A percentile compares a stretch with the other conserved stretches of the same genome.
phyloP scores from a whole-genome alignment of 2,888 invertebrate species.

The Rotaria macrura region DNA sequence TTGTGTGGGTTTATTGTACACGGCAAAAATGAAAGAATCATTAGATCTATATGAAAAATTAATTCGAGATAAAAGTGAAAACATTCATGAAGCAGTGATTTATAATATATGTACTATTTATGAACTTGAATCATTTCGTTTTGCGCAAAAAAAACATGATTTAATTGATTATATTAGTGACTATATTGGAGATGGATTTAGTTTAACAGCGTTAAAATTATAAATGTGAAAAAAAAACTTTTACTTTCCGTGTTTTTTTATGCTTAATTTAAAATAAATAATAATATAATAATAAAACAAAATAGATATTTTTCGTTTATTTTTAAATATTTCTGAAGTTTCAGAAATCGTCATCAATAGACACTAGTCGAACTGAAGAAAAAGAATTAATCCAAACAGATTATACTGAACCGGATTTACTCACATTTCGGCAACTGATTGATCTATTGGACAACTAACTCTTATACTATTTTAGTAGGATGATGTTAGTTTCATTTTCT shows the following conservation, averaged over 20 bases:
- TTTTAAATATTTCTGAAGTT: too few species aligned
- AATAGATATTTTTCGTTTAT: too few species aligned
- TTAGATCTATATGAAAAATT: neutral
- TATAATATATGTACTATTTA: constrained; percentile 12
- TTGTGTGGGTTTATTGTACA: neutral
- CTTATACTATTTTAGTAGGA: too few species aligned
- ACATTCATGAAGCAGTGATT: neutral
- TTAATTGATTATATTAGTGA: neutral
- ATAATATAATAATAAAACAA: neutral
- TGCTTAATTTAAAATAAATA: neutral
- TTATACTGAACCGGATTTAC: too few species aligned
- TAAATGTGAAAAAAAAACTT: neutral
- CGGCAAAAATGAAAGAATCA: constrained; percentile 7
- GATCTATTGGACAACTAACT: too few species aligned
- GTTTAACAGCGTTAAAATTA: constrained; percentile 8
- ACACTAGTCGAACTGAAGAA: too few species aligned
- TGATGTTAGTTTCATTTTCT: too few species aligned
- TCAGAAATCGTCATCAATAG: too few species aligned
- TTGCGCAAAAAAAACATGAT: neutral
- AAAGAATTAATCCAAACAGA: too few species aligned
- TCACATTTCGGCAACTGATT: too few species aligned
- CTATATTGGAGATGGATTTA: constrained; percentile 4
- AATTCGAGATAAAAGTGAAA: neutral
- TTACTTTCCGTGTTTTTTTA: too few species aligned
- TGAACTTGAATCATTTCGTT: constrained; percentile 1